Base-by-base conservation (phyloP, 2,888 invertebrate genomes). In the Eucriotettix oculatus region DNA sequence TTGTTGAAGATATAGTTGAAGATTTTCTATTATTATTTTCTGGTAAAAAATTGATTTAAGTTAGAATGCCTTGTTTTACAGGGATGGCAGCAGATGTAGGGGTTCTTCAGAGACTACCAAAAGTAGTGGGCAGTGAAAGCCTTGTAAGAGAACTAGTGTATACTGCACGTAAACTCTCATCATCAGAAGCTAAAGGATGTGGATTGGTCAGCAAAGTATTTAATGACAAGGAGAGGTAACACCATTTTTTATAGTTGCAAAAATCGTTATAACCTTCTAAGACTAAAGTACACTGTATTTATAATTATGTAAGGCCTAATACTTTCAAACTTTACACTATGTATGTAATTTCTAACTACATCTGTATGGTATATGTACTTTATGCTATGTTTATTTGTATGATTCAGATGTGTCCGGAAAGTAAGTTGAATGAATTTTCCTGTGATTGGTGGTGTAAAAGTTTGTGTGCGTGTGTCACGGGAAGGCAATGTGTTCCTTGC, bases 11-110 rank as follows among this genome's bases (percentile, higher is more conserved):
- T 10, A 41, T 14, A 12, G 42, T 17, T 56, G 17, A 5, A 9
- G 16, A 55, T n/a, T 55, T 16, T 40, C 11, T 17, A 42, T 2
- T 43, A 16, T 29, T 48, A 44, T 16, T 42, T 12, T 44, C 10
- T 42, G 12, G 42, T n/a, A 44, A 56, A 52, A 56, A 42, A 29
- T 40, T 55, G 12, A 42, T n/a, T 12, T 42, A 29, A 29, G 29
- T 29, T 29, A 29, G 29, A 29, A 29, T 29, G 2, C 7, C 12
- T 41, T 61, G n/a, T 58, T 58, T 72, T 48, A 76, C 86, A 59
- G 98, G 98, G 0, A 77, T 99, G 73, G 94, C 97, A 7, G 94
- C 98, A 7, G 99, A 99, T 76, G 90, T 98, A 0, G 99, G 99
- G 0, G 86, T 89, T 0, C 74, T 99, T 52, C 98, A 98, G 72